A percentile compares a stretch with the other conserved stretches of the same genome.
Conservation (phyloP, 2,888 invertebrate species). For the Athrips mouffetella region DNA sequence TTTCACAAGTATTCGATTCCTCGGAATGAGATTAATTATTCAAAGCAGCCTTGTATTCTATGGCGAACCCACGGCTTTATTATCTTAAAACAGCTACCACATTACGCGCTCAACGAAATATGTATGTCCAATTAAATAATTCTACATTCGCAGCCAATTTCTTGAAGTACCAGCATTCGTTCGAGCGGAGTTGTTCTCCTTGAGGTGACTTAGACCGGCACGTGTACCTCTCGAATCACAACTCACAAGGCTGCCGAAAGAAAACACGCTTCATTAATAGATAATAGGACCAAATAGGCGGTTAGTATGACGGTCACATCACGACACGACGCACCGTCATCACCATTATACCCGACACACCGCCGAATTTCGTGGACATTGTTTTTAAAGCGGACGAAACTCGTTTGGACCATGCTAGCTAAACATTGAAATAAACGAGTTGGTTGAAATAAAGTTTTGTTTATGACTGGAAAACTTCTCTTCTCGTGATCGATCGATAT, state of each 20-base stretch:
- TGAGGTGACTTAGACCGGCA: background rate
- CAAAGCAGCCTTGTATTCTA: background rate
- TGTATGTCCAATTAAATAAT: background rate
- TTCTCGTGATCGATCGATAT: background rate
- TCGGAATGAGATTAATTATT: too few species aligned
- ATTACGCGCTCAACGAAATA: background rate
- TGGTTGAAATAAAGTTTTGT: background rate
- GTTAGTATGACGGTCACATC: background rate
- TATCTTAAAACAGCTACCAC: background rate
- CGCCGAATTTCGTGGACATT: background rate
- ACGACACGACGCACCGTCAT: background rate
- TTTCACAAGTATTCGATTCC: too few species aligned
- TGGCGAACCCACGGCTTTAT: background rate
- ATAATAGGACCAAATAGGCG: background rate
- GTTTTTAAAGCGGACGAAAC: background rate
- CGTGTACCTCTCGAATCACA: constrained; percentile 2
- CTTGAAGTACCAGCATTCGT: background rate
- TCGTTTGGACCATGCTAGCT: background rate
- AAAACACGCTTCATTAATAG: background rate
- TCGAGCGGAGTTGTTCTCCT: background rate
- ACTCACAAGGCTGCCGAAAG: constrained; percentile 2
- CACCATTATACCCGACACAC: background rate
- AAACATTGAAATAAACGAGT: background rate
- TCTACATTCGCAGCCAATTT: background rate
- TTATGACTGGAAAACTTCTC: background rate